These are phyloP conservation scores for Lasioglossum morio DNA, from an alignment of 2,888 invertebrate species.

Conservation along the genomic window DNA sequence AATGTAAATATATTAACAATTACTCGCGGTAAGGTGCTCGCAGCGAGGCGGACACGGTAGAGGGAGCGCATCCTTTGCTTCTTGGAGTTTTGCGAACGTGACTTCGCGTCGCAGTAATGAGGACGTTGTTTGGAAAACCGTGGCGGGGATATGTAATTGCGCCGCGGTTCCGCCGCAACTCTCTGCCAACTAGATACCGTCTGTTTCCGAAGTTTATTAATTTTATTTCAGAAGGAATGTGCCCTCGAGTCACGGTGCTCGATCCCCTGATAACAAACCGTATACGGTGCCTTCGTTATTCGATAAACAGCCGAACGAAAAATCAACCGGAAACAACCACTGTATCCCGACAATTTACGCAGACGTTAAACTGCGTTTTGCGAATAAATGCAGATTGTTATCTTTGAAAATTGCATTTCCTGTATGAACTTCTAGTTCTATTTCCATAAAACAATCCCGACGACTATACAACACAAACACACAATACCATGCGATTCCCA, in stretches of 20 bases:
- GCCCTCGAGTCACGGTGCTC: neutral
- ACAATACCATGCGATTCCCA: neutral
- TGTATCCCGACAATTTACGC: neutral
- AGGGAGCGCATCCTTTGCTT: neutral
- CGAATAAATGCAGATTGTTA: neutral
- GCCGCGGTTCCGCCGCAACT: neutral
- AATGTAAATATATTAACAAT: slow-evolving; percentile 28
- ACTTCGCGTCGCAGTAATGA: neutral
- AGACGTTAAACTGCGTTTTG: neutral
- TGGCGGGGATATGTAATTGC: neutral
- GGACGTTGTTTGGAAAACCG: slow-evolving; percentile 12
- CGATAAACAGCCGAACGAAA: neutral
- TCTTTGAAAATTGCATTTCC: neutral
- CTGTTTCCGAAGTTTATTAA: neutral
- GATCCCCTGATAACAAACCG: neutral
- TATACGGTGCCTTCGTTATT: neutral
- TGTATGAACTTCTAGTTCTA: neutral
- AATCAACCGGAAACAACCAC: neutral
- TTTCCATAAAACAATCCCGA: neutral
- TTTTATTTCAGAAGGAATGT: neutral
- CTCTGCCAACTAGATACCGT: neutral
- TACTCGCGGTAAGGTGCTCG: neutral
- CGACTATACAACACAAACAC: neutral
- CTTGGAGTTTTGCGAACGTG: slow-evolving; percentile 6
- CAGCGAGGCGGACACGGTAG: neutral